These are phyloP conservation scores for Mareca penelope DNA, from an alignment of 2,797 vertebrate species.

Conservation along the genomic window DNA sequence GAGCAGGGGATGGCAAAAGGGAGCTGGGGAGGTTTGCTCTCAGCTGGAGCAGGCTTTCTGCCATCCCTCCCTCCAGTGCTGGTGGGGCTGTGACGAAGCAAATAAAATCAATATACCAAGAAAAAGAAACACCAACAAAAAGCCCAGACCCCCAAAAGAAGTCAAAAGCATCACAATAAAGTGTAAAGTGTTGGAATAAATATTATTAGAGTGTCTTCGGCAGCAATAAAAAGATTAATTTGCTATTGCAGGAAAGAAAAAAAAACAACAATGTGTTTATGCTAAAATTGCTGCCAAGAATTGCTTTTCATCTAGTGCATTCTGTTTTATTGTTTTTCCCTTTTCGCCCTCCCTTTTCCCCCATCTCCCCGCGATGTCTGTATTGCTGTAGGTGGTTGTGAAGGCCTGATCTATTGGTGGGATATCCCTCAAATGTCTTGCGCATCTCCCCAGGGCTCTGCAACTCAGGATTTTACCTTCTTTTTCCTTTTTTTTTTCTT, in stretches of 20 bases:
- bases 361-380: neutral
- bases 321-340: constrained; percentile 18
- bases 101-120: neutral
- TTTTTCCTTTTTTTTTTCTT: neutral
- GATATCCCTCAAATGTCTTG: neutral
- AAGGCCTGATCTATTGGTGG: neutral
- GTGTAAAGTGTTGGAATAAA: constrained; percentile 55
- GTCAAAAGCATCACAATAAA: constrained; percentile 47
- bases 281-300: constrained; percentile 28
- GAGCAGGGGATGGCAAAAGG: neutral
- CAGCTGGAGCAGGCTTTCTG: neutral
- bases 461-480: neutral
- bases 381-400: neutral
- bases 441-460: neutral
- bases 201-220: constrained; percentile 51
- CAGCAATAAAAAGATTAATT: constrained; percentile 67
- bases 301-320: neutral
- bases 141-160: constrained; percentile 8
- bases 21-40: neutral
- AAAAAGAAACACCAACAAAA: neutral
- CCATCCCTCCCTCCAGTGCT: neutral
- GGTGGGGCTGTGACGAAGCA: neutral
- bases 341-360: neutral
- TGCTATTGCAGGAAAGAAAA: constrained; percentile 7
- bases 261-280: constrained; percentile 5